Evolutionary conservation across 2,888 invertebrate genomes (phyloP).

Genomic region (Diplazon laetatorius): DNA sequence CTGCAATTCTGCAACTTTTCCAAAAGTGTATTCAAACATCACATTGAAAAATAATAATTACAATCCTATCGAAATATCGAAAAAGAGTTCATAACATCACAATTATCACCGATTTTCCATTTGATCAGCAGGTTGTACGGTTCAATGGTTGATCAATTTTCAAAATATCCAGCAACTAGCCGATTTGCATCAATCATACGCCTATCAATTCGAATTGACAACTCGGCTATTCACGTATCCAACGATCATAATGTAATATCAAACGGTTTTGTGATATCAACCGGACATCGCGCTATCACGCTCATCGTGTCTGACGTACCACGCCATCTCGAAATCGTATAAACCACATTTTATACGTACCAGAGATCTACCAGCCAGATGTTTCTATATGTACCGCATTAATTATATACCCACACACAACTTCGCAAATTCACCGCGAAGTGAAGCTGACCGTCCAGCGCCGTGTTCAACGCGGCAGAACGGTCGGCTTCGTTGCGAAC

Average conservation of each 20-base stretch:
- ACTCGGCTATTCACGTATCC: not conserved
- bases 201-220: slow-evolving; percentile 1
- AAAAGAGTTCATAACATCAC: too few species aligned
- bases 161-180: too few species aligned
- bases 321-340: slow-evolving; percentile 8
- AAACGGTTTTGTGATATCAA: not conserved
- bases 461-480: too few species aligned
- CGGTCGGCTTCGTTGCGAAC: too few species aligned
- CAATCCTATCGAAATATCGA: too few species aligned
- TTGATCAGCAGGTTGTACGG: too few species aligned
- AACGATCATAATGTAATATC: not conserved
- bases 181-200: not conserved
- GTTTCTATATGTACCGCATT: not conserved
- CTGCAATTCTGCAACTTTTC: too few species aligned
- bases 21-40: too few species aligned
- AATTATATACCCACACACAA: not conserved
- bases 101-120: too few species aligned
- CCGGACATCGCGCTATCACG: not conserved
- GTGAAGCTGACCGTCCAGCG: not conserved
- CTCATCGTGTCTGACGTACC: slow-evolving; percentile 1
- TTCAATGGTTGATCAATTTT: too few species aligned
- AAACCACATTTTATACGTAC: not conserved
- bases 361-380: not conserved
- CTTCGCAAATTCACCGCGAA: not conserved
- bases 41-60: too few species aligned